These are phyloP conservation scores for Eilema sororculum DNA, from an alignment of 2,888 invertebrate species.

Conservation along the genomic window DNA sequence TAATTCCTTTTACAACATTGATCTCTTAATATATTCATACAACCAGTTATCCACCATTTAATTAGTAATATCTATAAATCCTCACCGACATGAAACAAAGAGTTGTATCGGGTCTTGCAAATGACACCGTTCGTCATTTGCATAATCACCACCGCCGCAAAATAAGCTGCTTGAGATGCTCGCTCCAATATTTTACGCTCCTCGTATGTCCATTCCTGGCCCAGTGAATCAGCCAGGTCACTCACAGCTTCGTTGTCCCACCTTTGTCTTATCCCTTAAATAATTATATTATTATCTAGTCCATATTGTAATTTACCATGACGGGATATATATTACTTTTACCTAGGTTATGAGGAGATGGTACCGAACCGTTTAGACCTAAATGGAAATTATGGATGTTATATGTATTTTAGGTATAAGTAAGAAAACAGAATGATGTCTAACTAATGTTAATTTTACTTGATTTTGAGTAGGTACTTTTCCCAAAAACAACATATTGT, in stretches of 20 bases:
- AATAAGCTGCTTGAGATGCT: slow-evolving; percentile 91
- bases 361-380: neutral
- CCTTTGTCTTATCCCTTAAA: slow-evolving; percentile 86
- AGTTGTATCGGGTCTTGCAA: slow-evolving; percentile 91
- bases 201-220: slow-evolving; percentile 91
- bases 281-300: neutral
- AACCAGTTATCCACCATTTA: neutral
- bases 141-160: slow-evolving; percentile 90
- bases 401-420: too few relatives aligned
- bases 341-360: too few relatives aligned
- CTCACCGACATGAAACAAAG: slow-evolving; percentile 90
- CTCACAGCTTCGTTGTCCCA: slow-evolving; percentile 92
- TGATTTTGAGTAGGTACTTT: too few relatives aligned
- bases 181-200: slow-evolving; percentile 90
- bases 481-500: too few relatives aligned
- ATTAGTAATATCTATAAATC: neutral
- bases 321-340: too few relatives aligned
- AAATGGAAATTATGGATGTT: too few relatives aligned
- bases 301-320: neutral
- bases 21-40: too few relatives aligned
- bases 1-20: too few relatives aligned
- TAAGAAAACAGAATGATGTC: too few relatives aligned
- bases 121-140: slow-evolving; percentile 92
- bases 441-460: too few relatives aligned
- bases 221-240: slow-evolving; percentile 90